These are phyloP conservation scores for Anomalospiza imberbis DNA, from an alignment of 2,797 vertebrate genomes.

Conservation along the genomic window DNA sequence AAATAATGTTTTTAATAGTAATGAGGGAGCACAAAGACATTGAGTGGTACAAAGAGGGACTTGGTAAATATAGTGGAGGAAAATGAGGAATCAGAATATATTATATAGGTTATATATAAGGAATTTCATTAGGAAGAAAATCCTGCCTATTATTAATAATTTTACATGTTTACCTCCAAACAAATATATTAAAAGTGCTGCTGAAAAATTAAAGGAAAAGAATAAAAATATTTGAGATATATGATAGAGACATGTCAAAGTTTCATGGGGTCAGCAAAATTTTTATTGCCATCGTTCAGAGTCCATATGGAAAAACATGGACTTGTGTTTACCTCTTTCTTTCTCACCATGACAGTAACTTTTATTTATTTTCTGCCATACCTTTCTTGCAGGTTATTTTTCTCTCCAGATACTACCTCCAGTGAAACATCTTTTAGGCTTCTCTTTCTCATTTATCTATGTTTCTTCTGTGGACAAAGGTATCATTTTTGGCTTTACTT, in stretches of 20 bases:
- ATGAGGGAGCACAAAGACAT: background rate
- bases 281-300: background rate
- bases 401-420: background rate
- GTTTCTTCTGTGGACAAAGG: background rate
- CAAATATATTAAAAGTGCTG: background rate
- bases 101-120: background rate
- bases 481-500: background rate
- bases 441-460: background rate
- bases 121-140: background rate
- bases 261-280: background rate
- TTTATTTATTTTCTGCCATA: background rate
- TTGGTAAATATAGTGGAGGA: background rate
- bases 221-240: background rate
- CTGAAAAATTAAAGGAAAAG: background rate
- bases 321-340: background rate
- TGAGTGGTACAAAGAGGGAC: background rate
- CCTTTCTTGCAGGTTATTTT: background rate
- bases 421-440: background rate
- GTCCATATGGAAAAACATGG: background rate
- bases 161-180: background rate
- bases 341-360: background rate
- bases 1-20: background rate
- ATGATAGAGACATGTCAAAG: background rate
- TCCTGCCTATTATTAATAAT: background rate
- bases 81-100: background rate